Evolutionary conservation across 2,797 vertebrate species (phyloP), one percentile per base, ranked within the genome.

Genomic region (Acrossocheilus wenchowensis): DNA sequence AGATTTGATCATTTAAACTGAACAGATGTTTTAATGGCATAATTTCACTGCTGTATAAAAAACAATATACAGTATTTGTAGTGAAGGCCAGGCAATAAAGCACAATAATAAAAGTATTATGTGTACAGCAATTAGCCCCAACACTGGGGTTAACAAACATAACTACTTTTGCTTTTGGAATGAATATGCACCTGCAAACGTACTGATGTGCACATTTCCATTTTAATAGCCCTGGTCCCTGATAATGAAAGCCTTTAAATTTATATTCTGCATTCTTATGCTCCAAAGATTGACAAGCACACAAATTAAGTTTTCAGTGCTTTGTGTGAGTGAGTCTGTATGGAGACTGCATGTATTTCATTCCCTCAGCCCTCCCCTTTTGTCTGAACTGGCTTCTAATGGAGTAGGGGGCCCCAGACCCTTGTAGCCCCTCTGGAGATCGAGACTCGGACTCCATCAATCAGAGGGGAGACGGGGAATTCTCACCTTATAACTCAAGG

Each of bases 401-500:
- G 57, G 48, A 52, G 84, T 36, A 79, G 52, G 89, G 88, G 85
- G 81, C 89, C 88, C 86, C 39, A 1, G 86, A 89, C 85, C 74
- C 75, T 81, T 54, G 52, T 86, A 86, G 88, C 86, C 87, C 86
- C 87, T 60, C 57, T 80, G 79, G 87, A 90, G 90, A 87, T 84
- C 81, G 39, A 74, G 82, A 66, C 79, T 78, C 52, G 80, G 82
- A 54, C 81, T 82, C 85, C 83, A 92, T 94, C 89, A 92, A 92
- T 95, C 91, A 90, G 21, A 68, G 21, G 73, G 41, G 48, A 88
- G 86, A 90, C 81, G 62, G 85, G 80, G 78, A 91, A 90, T 88
- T 93, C 83, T 92, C 91, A 88, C 87, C 88, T 91, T 86, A 87
- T 87, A 90, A 92, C 82, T 88, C 74, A 82, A 41, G 57, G 75